phyloP scores from a whole-genome alignment of 2,888 invertebrate species.

The Phyllotreta striolata region DNA sequence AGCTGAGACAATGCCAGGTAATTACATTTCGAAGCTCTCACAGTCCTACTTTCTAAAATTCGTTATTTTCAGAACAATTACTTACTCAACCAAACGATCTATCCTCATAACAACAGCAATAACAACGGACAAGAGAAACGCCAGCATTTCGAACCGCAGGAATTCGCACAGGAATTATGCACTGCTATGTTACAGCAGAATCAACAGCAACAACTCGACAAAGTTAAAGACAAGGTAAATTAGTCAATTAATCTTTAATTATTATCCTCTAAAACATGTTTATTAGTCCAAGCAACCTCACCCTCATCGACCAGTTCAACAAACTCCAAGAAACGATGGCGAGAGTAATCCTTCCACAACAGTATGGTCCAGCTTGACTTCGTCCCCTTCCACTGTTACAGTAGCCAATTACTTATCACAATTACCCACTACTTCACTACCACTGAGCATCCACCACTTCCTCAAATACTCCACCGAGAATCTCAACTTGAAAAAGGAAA shows the following conservation, averaged over 20 bases:
- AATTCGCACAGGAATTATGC: conserved; percentile 57
- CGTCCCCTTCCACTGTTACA: conserved; percentile 72
- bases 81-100: conserved; percentile 53
- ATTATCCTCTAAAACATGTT: background rate
- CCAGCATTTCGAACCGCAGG: conserved; percentile 55
- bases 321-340: conserved; percentile 31
- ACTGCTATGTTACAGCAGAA: conserved; percentile 57
- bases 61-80: conserved; percentile 46
- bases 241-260: background rate
- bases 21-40: no score
- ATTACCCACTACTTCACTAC: conserved; percentile 75
- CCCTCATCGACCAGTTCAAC: no score
- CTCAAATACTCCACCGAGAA: conserved; percentile 83
- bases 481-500: conserved; percentile 72
- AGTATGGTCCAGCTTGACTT: conserved; percentile 63
- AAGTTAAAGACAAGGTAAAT: conserved; percentile 51
- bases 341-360: conserved; percentile 60
- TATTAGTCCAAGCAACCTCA: conserved; percentile 10
- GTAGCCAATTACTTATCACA: conserved; percentile 88
- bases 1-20: conserved; percentile 50
- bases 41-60: no score
- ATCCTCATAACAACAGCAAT: conserved; percentile 53
- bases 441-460: conserved; percentile 82
- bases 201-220: conserved; percentile 40
- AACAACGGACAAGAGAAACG: conserved; percentile 56